Conservation (phyloP, 2,888 invertebrate genomes). For the Cryptus armator region DNA sequence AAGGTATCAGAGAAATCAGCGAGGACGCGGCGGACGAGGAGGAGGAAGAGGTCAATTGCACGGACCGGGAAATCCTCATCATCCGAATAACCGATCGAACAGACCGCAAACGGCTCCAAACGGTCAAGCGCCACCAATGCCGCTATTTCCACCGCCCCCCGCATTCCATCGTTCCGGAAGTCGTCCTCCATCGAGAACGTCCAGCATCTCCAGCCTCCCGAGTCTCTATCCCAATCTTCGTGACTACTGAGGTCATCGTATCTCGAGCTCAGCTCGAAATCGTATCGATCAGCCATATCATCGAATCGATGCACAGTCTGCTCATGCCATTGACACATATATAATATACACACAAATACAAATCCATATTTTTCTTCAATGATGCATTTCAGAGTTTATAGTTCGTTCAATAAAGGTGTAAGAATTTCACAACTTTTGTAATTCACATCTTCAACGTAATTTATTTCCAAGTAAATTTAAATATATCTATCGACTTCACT, state of each 20-base stretch:
- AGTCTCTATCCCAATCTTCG: not conserved
- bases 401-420: conserved; percentile 33
- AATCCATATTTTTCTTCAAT: not conserved
- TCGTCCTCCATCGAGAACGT: not conserved
- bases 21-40: not conserved
- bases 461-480: conserved; percentile 59
- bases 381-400: conserved; percentile 11
- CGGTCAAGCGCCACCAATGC: not conserved
- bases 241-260: not conserved
- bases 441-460: conserved; percentile 65
- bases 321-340: not conserved
- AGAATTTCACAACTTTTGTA: conserved; percentile 7
- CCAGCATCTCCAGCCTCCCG: not conserved
- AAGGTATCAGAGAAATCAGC: not conserved
- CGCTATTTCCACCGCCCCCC: not conserved
- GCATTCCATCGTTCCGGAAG: not conserved
- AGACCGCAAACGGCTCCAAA: not conserved
- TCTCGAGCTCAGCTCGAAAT: not conserved
- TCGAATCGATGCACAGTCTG: not conserved
- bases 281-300: not conserved
- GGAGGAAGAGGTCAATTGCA: conserved; percentile 1
- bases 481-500: conserved; percentile 60
- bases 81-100: not conserved
- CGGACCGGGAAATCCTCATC: not conserved
- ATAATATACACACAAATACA: too few relatives aligned